Percentiles rank a stretch among this genome's conserved stretches.
These are phyloP conservation scores for Oreochromis spilurus DNA, from an alignment of 2,113 vertebrate species.

Conservation along the genomic window DNA sequence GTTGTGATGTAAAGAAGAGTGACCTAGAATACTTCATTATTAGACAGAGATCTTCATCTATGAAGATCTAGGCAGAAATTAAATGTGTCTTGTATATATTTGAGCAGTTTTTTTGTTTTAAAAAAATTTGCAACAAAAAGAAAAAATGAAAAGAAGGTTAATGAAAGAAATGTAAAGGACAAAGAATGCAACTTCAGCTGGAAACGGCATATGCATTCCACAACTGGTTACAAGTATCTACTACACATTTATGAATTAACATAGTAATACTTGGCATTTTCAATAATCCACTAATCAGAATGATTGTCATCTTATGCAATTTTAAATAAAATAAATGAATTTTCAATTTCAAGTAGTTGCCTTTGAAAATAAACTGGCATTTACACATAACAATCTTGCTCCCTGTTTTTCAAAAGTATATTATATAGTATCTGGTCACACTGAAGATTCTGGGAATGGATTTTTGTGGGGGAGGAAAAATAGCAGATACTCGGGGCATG, in stretches of 20 bases:
- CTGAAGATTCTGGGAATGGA: not conserved
- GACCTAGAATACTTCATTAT: not conserved
- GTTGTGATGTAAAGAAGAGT: not conserved
- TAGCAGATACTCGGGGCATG: not conserved
- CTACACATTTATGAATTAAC: slow-evolving; percentile 4
- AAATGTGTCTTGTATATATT: not conserved
- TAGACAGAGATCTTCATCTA: slow-evolving; percentile 38
- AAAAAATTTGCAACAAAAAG: not conserved
- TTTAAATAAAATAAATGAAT: not conserved
- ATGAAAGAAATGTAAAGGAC: not conserved
- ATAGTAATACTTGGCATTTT: slow-evolving; percentile 9
- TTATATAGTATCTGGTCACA: not conserved
- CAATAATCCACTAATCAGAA: not conserved
- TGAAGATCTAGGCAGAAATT: slow-evolving; percentile 18
- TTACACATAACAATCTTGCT: not conserved
- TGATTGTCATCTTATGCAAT: not conserved
- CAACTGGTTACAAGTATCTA: not conserved
- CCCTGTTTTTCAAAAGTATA: not conserved
- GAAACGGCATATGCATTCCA: not conserved
- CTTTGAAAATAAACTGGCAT: slow-evolving; percentile 56
- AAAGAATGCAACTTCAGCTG: slow-evolving; percentile 11
- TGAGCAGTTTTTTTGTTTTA: not conserved
- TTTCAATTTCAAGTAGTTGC: slow-evolving; percentile 8
- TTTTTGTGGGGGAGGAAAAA: not conserved
- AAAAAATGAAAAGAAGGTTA: not conserved